Conservation (phyloP, 2,113 vertebrate species). For the Mola mola region DNA sequence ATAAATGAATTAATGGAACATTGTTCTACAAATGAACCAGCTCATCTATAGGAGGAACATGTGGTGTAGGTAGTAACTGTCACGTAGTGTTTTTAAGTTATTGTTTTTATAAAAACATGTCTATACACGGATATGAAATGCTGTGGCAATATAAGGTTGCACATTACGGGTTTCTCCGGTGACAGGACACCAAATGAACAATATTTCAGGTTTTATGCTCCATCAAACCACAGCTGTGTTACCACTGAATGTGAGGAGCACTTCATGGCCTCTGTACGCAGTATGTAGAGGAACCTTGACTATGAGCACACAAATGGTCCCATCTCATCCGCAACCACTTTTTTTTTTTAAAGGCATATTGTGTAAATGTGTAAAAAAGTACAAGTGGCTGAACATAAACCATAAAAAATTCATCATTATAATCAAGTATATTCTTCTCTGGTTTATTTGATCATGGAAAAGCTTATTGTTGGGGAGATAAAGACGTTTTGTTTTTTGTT, state of each 20-base stretch:
- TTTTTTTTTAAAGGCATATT: background rate
- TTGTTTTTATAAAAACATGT: slow-evolving; percentile 1
- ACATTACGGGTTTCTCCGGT: background rate
- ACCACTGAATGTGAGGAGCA: slow-evolving; percentile 14
- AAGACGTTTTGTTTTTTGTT: too few species aligned
- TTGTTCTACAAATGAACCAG: background rate
- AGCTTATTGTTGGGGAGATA: background rate
- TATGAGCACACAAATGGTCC: background rate
- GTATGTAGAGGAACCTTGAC: slow-evolving; percentile 1
- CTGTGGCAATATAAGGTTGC: background rate
- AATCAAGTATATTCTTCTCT: too few species aligned
- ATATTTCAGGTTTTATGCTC: slow-evolving; percentile 2
- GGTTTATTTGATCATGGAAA: background rate
- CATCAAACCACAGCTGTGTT: background rate
- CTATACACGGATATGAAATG: background rate
- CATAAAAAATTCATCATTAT: too few species aligned
- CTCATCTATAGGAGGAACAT: background rate
- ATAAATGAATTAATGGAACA: background rate
- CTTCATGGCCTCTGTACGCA: slow-evolving; percentile 15
- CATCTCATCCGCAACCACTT: background rate
- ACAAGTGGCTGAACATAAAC: background rate
- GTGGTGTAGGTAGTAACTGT: background rate
- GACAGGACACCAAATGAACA: background rate
- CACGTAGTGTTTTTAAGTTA: background rate
- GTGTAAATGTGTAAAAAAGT: background rate